Evolutionary conservation across 2,888 invertebrate species (phyloP), one percentile per base, ranked within the genome.

Genomic region (Anaspis maculata): DNA sequence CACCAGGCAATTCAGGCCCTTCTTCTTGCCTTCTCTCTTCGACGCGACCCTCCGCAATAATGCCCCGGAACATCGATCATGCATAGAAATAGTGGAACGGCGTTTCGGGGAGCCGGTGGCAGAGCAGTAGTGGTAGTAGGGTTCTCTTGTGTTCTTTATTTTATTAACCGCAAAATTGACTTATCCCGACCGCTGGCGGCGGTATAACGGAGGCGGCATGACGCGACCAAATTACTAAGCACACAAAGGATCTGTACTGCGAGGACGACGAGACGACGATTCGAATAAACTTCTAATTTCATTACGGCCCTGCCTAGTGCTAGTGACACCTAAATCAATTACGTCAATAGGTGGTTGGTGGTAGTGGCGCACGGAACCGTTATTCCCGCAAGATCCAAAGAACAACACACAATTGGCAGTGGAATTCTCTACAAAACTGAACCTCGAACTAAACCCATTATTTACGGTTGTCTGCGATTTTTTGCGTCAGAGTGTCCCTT

Each of bases 111-210:
- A 9, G 19, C 19, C 5, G 19, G 37, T 32, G 28, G 38, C 33
- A 5, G 13, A 14, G 14, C 15, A n/a, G 23, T n/a, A n/a, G n/a
- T n/a, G n/a, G n/a, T n/a, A 19, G 26, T 26, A 45, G 42, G 51
- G 50, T n/a, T n/a, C n/a, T n/a, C n/a, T n/a, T n/a, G n/a, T n/a
- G 49, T 48, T 40, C 46, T 47, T 46, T 51, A 51, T 51, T 53
- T 51, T 52, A 49, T 51, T 51, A 48, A 49, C 54, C 54, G 51
- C 53, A 51, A 51, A 55, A 53, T 52, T 52, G 51, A 47, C 49
- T 51, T 46, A 46, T 43, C 37, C 34, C 34, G 14, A 32, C 26
- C 30, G 38, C 37, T 35, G 37, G 29, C 32, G 35, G 44, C 34
- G n/a, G n/a, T n/a, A n/a, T n/a, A 25, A 15, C 34, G 27, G 28